Evolutionary conservation across 2,113 vertebrate genomes (phyloP), one percentile per base, ranked within the genome.

Genomic region (Ursus arctos): DNA sequence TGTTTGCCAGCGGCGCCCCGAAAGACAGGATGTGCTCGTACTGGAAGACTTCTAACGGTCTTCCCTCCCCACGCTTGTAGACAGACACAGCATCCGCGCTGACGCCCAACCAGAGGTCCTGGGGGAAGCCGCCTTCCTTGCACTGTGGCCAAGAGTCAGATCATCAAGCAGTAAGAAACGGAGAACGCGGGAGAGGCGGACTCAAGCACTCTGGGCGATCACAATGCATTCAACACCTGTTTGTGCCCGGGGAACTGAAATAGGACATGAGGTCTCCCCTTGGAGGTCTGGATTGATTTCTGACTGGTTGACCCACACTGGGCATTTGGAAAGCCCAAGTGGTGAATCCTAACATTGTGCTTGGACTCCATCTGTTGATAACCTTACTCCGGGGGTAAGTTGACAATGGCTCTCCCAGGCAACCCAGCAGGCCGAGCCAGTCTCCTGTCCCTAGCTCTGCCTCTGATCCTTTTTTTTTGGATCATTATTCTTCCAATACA

Each of bases 21-120:
- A 99, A 99, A 8, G 99, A 99, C 22, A 99, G 99, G 96, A 99
- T 99, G 84, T 99, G 99, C 4, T 99, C 99, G 0, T 99, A 99
- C 12, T 99, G 99, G 98, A 99, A 99, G 83, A 99, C 99, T 98
- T 99, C 99, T 97, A 99, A 97, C 0, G 99, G 99, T 92, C 99
- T 99, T 1, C 99, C 99, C 97, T 99, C 99, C 3, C 99, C 99
- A 1, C 99, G 99, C 88, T 99, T 99, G 98, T 99, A 99, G 93
- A 99, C 99, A 0, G 99, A 99, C 88, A 99, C 99, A 0, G 99
- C 99, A 7, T 99, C 99, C 0, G 99, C 99, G 0, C 99, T 99
- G 65, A 99, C 99, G 0, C 99, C 99, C 97, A 99, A 53, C 99
- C 99, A 99, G 92, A 99, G 96, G 72, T 99, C 99, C 16, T 99